Conservation (phyloP, 2,113 vertebrate species). For the Pterophyllum scalare region DNA sequence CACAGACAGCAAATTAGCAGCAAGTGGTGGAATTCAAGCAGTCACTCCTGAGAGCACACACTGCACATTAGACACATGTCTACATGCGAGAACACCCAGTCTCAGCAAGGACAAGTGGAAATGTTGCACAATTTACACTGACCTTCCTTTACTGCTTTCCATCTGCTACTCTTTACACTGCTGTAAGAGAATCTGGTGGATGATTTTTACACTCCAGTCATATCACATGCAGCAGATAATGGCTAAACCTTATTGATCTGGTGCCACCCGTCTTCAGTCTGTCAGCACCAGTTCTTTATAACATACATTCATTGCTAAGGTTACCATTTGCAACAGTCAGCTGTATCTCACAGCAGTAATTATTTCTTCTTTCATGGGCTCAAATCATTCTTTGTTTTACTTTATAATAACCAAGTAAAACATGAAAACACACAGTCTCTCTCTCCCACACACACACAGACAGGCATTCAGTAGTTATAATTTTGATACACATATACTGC, state of each 20-base stretch:
- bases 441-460: not conserved
- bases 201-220: not conserved
- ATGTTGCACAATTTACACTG: not conserved
- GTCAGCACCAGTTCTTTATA: not conserved
- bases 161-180: not conserved
- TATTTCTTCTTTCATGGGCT: not conserved
- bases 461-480: accelerated
- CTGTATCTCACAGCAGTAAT: not conserved
- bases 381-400: not conserved
- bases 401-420: not conserved
- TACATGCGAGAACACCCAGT: slow-evolving; percentile 8
- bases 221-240: not conserved
- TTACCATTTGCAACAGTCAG: not conserved
- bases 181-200: not conserved
- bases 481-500: not conserved
- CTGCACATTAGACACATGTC: slow-evolving; percentile 27
- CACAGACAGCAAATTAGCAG: slow-evolving; percentile 48
- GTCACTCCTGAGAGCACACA: slow-evolving; percentile 21
- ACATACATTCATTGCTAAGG: not conserved
- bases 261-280: not conserved
- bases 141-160: not conserved
- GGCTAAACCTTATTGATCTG: not conserved
- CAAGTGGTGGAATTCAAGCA: slow-evolving; percentile 24
- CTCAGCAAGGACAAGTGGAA: slow-evolving; percentile 12
- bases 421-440: too few species aligned